A percentile compares a stretch with the other conserved stretches of the same genome.
These are phyloP conservation scores for Peromyscus aztecus DNA, from an alignment of 2,797 vertebrate genomes.

Conservation along the genomic window DNA sequence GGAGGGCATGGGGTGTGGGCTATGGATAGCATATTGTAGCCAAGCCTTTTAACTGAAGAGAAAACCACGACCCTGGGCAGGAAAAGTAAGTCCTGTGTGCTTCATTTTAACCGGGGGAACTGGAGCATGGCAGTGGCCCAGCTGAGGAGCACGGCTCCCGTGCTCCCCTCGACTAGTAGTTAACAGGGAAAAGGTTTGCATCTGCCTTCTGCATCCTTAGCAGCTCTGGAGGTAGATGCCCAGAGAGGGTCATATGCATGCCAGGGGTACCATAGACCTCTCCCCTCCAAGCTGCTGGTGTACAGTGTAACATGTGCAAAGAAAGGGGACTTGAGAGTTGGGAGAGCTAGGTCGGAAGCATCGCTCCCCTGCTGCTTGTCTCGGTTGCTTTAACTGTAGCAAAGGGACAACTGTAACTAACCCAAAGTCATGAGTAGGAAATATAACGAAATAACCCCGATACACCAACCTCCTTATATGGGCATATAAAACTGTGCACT, in stretches of 20 bases:
- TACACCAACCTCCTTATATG: background rate
- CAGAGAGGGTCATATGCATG: accelerated
- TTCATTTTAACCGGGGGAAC: background rate
- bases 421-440: background rate
- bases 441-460: background rate
- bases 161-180: background rate
- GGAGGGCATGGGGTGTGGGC: background rate
- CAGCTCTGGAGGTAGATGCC: background rate
- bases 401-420: background rate
- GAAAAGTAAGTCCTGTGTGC: too few species aligned
- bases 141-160: background rate
- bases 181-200: background rate
- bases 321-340: background rate
- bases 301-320: background rate
- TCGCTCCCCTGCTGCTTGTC: background rate
- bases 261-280: background rate
- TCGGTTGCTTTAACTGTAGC: background rate
- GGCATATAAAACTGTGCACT: background rate
- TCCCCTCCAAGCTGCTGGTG: background rate
- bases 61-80: background rate
- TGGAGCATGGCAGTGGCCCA: background rate
- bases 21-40: background rate
- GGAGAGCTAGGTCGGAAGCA: background rate
- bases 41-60: background rate
- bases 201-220: background rate